Percentiles rank a stretch among this genome's conserved stretches.
Evolutionary conservation across 92 coral and sea anemone genomes (phyloP).

Genomic region (Zoanthus gigantus): DNA sequence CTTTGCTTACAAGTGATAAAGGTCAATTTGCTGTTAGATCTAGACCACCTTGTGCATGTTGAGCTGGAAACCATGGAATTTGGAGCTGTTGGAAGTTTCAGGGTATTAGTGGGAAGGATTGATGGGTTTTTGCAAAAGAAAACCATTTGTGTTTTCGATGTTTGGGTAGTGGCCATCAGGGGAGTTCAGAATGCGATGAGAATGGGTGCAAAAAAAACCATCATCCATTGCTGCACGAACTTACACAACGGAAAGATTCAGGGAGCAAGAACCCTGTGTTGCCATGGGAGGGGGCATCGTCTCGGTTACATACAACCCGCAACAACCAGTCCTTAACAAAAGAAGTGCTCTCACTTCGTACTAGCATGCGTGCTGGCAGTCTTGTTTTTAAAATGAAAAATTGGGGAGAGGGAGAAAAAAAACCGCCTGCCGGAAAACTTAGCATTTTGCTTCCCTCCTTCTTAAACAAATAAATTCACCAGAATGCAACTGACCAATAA

Average conservation of each 20-base stretch:
- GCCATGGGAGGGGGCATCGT: constrained; percentile 46
- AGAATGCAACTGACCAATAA: no score
- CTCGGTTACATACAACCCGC: not conserved
- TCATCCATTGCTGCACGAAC: no score
- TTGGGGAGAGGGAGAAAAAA: no score
- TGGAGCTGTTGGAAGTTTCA: constrained; percentile 56
- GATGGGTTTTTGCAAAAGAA: no score
- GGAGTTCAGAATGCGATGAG: not conserved
- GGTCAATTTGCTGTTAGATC: not conserved
- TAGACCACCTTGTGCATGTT: constrained; percentile 28
- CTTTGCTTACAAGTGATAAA: constrained; percentile 9
- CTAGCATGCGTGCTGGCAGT: no score
- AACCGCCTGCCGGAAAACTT: no score
- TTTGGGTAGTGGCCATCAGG: constrained; percentile 55
- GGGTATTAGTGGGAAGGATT: constrained; percentile 11
- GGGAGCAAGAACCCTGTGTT: constrained; percentile 11
- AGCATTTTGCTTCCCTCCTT: no score
- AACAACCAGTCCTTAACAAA: not conserved
- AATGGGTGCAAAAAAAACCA: no score
- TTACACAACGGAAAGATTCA: not conserved
- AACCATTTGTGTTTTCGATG: no score
- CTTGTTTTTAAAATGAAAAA: no score
- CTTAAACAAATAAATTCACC: no score
- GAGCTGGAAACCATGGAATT: constrained; percentile 57
- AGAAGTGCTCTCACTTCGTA: not conserved